A percentile compares a stretch with the other conserved stretches of the same genome.
phyloP scores from a whole-genome alignment of 1,140 invertebrate species.

The Bathynomus jamesi region DNA sequence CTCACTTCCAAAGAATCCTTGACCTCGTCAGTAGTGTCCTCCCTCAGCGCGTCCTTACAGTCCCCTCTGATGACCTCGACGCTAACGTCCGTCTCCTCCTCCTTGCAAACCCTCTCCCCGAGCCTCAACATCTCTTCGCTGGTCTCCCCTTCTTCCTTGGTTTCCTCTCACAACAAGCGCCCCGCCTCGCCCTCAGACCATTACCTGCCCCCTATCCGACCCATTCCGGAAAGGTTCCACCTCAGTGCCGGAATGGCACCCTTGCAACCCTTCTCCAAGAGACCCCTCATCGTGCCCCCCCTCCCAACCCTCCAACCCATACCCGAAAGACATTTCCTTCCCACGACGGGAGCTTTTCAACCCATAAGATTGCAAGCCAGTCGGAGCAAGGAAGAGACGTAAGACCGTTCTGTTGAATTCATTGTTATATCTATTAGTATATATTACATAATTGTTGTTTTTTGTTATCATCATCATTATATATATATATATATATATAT shows the following conservation, averaged over 20 bases:
- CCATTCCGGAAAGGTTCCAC: not conserved
- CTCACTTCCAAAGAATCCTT: not conserved
- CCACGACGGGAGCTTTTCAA: not conserved
- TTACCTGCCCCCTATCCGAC: not conserved
- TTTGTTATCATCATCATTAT: not conserved
- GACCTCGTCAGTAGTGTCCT: not conserved
- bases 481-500: not conserved
- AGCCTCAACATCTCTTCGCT: not conserved
- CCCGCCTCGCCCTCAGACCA: not conserved
- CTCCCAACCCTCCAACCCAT: not conserved
- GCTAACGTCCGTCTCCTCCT: not conserved
- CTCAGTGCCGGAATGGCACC: not conserved
- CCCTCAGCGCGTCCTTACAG: not conserved
- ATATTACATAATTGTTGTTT: not conserved
- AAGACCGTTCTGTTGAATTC: not conserved
- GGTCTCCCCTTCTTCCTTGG: not conserved
- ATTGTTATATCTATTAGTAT: not conserved
- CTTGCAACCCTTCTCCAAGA: not conserved
- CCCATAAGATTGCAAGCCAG: not conserved
- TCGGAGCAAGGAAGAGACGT: not conserved
- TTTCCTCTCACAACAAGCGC: not conserved
- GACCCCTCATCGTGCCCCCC: not conserved
- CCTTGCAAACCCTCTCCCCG: not conserved
- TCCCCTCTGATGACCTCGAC: not conserved
- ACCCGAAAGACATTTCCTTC: not conserved